phyloP scores from a whole-genome alignment of 2,797 vertebrate genomes.

The Epinephelus malabaricus region DNA sequence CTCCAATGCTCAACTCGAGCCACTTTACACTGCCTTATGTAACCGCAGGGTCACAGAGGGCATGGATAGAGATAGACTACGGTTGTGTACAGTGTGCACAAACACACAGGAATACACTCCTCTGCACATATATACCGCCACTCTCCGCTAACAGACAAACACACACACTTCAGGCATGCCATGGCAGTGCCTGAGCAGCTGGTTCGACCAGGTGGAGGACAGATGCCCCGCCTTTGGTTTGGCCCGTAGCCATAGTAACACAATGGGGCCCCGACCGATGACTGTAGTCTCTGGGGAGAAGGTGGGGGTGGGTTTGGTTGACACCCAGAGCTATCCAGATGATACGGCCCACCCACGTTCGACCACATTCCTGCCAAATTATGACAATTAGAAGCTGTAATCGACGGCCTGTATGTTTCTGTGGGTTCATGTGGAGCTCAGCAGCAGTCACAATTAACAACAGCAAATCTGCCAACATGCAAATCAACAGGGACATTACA shows the following conservation, averaged over 20 bases:
- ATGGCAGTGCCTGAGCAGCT: conserved; percentile 66
- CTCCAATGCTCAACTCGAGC: conserved; percentile 32
- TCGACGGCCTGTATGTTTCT: conserved; percentile 49
- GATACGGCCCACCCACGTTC: conserved; percentile 71
- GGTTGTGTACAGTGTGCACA: conserved; percentile 25
- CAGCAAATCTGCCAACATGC: conserved; percentile 46
- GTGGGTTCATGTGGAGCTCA: conserved; percentile 38
- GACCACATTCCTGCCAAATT: conserved; percentile 67
- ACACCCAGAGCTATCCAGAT: conserved; percentile 68
- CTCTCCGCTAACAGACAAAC: conserved; percentile 17
- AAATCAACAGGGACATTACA: conserved; percentile 36
- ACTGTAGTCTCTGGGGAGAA: conserved; percentile 51
- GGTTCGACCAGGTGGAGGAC: conserved; percentile 72
- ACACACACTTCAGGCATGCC: conserved; percentile 48
- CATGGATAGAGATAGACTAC: conserved; percentile 21
- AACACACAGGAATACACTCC: conserved; percentile 32
- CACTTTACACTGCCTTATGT: conserved; percentile 57
- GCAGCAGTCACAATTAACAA: conserved; percentile 38
- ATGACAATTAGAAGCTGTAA: conserved; percentile 70
- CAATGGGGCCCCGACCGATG: conserved; percentile 59
- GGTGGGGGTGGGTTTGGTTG: conserved; percentile 54
- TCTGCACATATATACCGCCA: background rate
- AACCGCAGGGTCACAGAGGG: conserved; percentile 56
- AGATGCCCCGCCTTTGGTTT: conserved; percentile 73
- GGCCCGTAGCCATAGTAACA: conserved; percentile 69